These are phyloP conservation scores for Sarcoramphus papa DNA, from an alignment of 2,797 vertebrate species.

Conservation along the genomic window DNA sequence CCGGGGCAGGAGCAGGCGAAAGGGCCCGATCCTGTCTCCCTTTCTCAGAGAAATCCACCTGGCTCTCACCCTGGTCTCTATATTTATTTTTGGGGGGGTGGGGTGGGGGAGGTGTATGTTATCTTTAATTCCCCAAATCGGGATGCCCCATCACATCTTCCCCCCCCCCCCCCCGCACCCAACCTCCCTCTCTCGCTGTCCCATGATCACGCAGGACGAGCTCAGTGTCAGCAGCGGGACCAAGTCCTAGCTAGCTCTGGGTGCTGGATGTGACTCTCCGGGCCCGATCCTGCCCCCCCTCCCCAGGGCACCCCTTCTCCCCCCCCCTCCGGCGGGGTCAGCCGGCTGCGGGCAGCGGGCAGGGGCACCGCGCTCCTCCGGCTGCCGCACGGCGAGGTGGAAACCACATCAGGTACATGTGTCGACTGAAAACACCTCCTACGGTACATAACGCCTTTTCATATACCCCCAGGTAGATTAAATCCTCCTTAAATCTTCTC, in stretches of 20 bases:
- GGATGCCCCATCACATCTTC: background rate
- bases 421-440: background rate
- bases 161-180: background rate
- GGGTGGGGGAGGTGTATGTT: accelerated
- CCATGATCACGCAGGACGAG: background rate
- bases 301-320: background rate
- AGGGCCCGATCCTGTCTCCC: background rate
- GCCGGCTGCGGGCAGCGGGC: background rate
- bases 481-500: slow-evolving; percentile 1
- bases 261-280: background rate
- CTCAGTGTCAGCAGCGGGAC: background rate
- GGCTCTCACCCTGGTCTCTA: background rate
- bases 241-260: background rate
- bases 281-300: background rate
- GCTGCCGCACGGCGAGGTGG: background rate
- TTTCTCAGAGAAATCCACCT: background rate
- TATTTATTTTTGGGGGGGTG: background rate
- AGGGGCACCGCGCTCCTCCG: background rate
- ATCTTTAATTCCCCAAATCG: background rate
- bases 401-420: background rate
- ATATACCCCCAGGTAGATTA: background rate
- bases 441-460: background rate
- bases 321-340: background rate
- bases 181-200: background rate
- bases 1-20: background rate